phyloP scores from a whole-genome alignment of 64 coral and sea anemone genomes.

The Dendronephthya gigantea region DNA sequence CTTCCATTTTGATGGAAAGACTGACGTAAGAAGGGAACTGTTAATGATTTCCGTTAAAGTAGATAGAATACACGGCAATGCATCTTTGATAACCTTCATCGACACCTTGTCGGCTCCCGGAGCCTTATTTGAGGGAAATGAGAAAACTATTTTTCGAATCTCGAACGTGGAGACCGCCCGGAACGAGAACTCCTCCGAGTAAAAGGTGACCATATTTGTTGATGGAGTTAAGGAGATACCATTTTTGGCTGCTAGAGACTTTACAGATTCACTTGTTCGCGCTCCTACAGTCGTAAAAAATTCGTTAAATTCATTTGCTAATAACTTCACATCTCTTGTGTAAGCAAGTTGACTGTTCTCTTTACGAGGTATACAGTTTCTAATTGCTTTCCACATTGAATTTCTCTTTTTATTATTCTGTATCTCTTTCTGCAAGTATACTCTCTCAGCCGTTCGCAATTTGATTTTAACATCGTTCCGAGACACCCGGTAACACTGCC shows the following conservation, averaged over 20 bases:
- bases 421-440: conserved; percentile 4
- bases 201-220: conserved; percentile 18
- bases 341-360: conserved; percentile 13
- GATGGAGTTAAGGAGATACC: conserved; percentile 1
- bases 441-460: conserved; percentile 24
- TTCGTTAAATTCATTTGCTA: conserved; percentile 31
- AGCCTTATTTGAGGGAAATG: conserved; percentile 27
- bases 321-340: conserved; percentile 9
- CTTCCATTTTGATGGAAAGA: too few relatives aligned
- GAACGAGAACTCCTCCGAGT: conserved; percentile 14
- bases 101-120: conserved; percentile 22
- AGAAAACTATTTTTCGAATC: conserved; percentile 22
- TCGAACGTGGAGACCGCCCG: conserved; percentile 19
- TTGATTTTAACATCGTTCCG: conserved; percentile 15
- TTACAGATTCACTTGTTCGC: background rate
- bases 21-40: too few relatives aligned
- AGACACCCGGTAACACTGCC: conserved; percentile 1
- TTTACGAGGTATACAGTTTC: too few relatives aligned
- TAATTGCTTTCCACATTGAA: conserved; percentile 26
- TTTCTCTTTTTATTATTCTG: conserved; percentile 17
- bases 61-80: conserved; percentile 30
- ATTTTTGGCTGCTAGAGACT: conserved; percentile 4
- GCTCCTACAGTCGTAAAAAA: conserved; percentile 19
- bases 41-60: too few relatives aligned
- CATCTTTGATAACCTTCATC: conserved; percentile 19